Evolutionary conservation across 37 sponge, comb jelly and placozoan species (phyloP).

Genomic region (Ianthella basta): DNA sequence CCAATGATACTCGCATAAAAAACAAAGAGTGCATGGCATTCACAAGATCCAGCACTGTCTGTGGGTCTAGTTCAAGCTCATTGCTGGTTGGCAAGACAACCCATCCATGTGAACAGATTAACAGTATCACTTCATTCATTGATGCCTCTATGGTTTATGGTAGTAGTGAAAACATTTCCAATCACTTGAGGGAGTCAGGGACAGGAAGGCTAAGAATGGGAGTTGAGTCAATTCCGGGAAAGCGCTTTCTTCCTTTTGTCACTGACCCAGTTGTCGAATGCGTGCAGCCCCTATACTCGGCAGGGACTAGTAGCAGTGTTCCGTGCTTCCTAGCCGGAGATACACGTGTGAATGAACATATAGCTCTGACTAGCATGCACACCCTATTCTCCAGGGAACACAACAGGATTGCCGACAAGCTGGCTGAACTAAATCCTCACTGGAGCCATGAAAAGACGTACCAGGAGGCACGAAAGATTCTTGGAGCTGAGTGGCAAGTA

Average conservation of each 20-base stretch:
- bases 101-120: conserved; percentile 74
- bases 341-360: conserved; percentile 80
- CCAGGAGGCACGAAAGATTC: conserved; percentile 85
- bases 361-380: conserved; percentile 82
- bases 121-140: conserved; percentile 76
- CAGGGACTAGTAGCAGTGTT: too few relatives aligned
- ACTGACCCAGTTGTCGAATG: conserved; percentile 21
- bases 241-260: conserved; percentile 65
- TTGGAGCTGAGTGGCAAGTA: conserved; percentile 83
- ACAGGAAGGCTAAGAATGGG: conserved; percentile 43
- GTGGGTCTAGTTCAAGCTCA: conserved; percentile 77
- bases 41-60: conserved; percentile 76
- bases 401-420: conserved; percentile 71
- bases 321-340: conserved; percentile 86
- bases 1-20: conserved; percentile 63
- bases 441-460: conserved; percentile 84
- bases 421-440: conserved; percentile 64
- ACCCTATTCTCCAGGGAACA: conserved; percentile 85
- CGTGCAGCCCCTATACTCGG: neutral
- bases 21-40: conserved; percentile 63
- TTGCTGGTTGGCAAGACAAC: conserved; percentile 47
- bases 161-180: conserved; percentile 18
- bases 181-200: conserved; percentile 41
- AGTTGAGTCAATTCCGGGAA: conserved; percentile 31
- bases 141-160: conserved; percentile 85